Percentiles rank a stretch among this genome's conserved stretches.
Evolutionary conservation across 2,113 vertebrate species (phyloP).

Genomic region (Phodopus roborovskii): DNA sequence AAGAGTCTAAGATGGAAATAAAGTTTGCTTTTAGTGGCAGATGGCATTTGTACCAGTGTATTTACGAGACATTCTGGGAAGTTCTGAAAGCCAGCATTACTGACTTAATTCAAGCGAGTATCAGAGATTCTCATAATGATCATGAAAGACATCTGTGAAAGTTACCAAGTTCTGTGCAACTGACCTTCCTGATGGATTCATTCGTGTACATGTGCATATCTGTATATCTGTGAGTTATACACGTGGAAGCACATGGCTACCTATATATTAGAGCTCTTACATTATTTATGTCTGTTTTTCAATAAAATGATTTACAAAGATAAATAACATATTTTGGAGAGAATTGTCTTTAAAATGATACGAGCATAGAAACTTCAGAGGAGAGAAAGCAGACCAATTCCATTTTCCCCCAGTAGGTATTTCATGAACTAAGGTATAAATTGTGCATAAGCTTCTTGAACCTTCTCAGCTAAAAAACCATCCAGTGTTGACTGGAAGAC

Average conservation of each 20-base stretch:
- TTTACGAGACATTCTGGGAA: constrained; percentile 77
- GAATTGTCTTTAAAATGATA: constrained; percentile 65
- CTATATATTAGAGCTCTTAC: constrained; percentile 63
- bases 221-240: constrained; percentile 22
- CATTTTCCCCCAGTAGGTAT: constrained; percentile 51
- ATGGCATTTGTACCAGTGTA: constrained; percentile 74
- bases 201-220: neutral
- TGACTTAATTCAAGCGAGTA: constrained; percentile 65
- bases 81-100: constrained; percentile 70
- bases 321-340: constrained; percentile 43
- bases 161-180: constrained; percentile 47
- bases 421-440: constrained; percentile 43
- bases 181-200: constrained; percentile 60
- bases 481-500: constrained; percentile 49
- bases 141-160: constrained; percentile 63
- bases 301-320: constrained; percentile 53
- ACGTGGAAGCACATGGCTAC: constrained; percentile 61
- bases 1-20: constrained; percentile 79
- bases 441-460: constrained; percentile 36
- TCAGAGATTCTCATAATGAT: constrained; percentile 79
- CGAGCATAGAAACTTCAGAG: constrained; percentile 66
- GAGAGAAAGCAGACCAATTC: constrained; percentile 55
- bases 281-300: constrained; percentile 68
- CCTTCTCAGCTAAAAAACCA: neutral
- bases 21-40: constrained; percentile 84